Percentiles rank a stretch among this genome's conserved stretches.
Conservation (phyloP, 1,140 invertebrate species). For the Melanaphis sacchari region DNA sequence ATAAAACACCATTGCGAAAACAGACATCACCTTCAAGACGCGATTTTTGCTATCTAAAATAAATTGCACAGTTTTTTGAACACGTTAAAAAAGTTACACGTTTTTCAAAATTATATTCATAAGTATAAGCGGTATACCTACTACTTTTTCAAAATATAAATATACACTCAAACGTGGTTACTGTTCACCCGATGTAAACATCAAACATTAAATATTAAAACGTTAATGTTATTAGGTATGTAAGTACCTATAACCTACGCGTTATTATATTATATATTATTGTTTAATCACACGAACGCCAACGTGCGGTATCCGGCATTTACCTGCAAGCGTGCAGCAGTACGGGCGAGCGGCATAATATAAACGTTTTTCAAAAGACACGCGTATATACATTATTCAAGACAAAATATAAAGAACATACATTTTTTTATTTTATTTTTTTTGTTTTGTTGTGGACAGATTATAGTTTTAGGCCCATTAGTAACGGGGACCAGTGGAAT, state of each 20-base stretch:
- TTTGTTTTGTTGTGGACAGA: constrained; percentile 41
- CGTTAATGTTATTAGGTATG: not conserved
- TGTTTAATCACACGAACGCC: not conserved
- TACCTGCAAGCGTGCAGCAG: not conserved
- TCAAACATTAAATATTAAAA: not conserved
- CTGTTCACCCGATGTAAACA: not conserved
- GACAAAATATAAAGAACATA: constrained; percentile 35
- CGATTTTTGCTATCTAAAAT: not conserved
- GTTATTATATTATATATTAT: not conserved
- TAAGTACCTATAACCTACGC: not conserved
- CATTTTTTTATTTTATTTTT: not conserved
- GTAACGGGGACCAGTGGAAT: constrained; percentile 53
- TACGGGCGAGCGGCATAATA: constrained; percentile 20
- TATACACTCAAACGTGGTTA: too few species aligned
- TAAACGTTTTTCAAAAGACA: constrained; percentile 50
- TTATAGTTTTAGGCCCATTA: constrained; percentile 54
- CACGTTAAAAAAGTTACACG: not conserved
- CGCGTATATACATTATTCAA: constrained; percentile 54
- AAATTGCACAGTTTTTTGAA: not conserved
- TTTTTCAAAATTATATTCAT: not conserved
- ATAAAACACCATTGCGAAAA: not conserved
- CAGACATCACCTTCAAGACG: not conserved
- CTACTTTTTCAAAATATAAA: not conserved
- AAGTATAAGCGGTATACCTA: not conserved
- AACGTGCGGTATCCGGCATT: constrained; percentile 35